phyloP scores from a whole-genome alignment of 2,797 vertebrate species.

The Eremophila alpestris region DNA sequence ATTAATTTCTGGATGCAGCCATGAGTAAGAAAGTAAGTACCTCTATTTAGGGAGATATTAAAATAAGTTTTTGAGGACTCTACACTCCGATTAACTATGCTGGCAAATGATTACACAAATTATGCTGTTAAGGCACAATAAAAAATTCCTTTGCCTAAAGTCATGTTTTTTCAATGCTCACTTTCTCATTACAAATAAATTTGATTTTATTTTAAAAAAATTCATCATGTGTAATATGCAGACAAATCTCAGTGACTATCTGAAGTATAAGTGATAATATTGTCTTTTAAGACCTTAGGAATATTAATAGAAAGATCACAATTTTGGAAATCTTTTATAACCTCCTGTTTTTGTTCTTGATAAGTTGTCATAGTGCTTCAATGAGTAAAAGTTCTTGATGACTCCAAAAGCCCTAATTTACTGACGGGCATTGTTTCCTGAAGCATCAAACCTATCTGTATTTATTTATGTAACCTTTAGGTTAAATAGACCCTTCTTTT shows the following conservation, averaged over 20 bases:
- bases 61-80: not conserved
- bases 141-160: not conserved
- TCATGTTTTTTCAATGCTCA: not conserved
- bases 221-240: not conserved
- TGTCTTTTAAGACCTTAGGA: not conserved
- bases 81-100: not conserved
- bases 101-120: too few species aligned
- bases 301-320: not conserved
- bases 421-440: not conserved
- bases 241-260: not conserved
- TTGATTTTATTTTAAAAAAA: not conserved
- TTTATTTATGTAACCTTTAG: not conserved
- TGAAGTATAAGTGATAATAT: not conserved
- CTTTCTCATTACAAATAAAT: not conserved
- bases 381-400: not conserved
- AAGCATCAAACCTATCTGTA: not conserved
- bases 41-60: not conserved
- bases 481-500: not conserved
- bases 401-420: not conserved
- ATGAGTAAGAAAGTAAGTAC: not conserved
- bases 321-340: not conserved
- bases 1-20: not conserved
- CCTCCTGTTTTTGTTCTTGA: not conserved
- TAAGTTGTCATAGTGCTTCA: not conserved
- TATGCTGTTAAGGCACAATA: not conserved